Percentiles rank a stretch among this genome's conserved stretches.
Evolutionary conservation across 1,140 invertebrate species (phyloP).

Genomic region (Heliconius congener): DNA sequence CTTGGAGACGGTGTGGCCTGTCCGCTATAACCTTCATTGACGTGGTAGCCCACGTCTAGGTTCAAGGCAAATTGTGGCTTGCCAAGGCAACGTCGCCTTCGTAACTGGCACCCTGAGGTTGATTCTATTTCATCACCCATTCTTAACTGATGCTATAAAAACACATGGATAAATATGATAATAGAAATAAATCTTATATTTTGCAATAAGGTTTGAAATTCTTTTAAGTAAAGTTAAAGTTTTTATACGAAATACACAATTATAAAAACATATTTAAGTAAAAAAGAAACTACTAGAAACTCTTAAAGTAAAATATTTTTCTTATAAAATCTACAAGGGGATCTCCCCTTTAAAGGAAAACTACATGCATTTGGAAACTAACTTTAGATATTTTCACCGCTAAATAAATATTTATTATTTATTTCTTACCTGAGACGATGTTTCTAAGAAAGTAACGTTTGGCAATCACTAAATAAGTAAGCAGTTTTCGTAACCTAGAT

Average conservation of each 20-base stretch:
- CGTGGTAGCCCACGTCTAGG: conserved; percentile 65
- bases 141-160: background rate
- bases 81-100: conserved; percentile 62
- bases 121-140: conserved; percentile 14
- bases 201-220: too few relatives aligned
- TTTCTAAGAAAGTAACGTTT: background rate
- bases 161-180: background rate
- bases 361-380: background rate
- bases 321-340: too few relatives aligned
- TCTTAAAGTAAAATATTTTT: too few relatives aligned
- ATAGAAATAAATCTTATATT: too few relatives aligned
- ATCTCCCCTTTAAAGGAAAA: too few relatives aligned
- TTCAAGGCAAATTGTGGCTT: conserved; percentile 66
- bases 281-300: too few relatives aligned
- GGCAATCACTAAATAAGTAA: conserved; percentile 5
- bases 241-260: too few relatives aligned
- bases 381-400: background rate
- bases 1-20: conserved; percentile 69
- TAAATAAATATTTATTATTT: background rate
- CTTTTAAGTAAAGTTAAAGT: too few relatives aligned
- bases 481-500: conserved; percentile 22
- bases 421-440: conserved; percentile 4
- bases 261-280: too few relatives aligned
- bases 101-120: conserved; percentile 57
- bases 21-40: conserved; percentile 64